Base-by-base conservation (phyloP, 2,888 invertebrate species). In the Hemaris fuciformis region DNA sequence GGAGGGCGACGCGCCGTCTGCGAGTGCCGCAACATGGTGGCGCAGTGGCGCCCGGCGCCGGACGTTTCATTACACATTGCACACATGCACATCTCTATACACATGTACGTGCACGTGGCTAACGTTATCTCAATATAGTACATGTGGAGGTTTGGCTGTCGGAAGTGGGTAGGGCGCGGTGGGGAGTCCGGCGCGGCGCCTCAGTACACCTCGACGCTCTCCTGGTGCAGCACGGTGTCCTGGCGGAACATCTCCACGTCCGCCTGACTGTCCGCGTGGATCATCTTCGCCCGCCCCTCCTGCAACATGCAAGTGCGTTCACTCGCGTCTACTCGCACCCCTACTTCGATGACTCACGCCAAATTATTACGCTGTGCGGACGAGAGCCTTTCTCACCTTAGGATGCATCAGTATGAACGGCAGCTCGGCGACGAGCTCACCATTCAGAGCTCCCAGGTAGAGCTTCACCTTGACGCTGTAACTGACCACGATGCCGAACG, bases 401-500 rank as follows among this genome's bases (percentile, higher is more conserved):
- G 97, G 97, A 84, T 98, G 97, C 96, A 98, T 98, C 69, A 98
- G 92, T 68, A 98, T 96, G 89, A 98, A 97, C 45, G 98, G 98
- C 79, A 98, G 89, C 87, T 98, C 98, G 3, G 98, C 98, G 27
- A 96, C 95, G 56, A 99, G 91, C 90, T 99, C 98, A 4, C 99
- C 98, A 64, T 97, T 98, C 69, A 99, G 93, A 57, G 98, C 98
- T 20, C 98, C 98, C 70, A 99, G 94, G 86, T 98, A 98, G 59
- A 99, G 94, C 89, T 98, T 98, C 59, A 98, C 98, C 91, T 98
- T 99, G 42, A 97, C 97, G 62, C 97, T 97, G 93, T 99, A 99
- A 43, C 98, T 98, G 10, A 99, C 98, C 71, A 99, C 96, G 76
- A 99, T 98, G 64, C 99, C 99, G 82, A 99, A 98, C 59, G 97